Evolutionary conservation across 2,113 vertebrate species (phyloP).

Genomic region (Egretta garzetta): DNA sequence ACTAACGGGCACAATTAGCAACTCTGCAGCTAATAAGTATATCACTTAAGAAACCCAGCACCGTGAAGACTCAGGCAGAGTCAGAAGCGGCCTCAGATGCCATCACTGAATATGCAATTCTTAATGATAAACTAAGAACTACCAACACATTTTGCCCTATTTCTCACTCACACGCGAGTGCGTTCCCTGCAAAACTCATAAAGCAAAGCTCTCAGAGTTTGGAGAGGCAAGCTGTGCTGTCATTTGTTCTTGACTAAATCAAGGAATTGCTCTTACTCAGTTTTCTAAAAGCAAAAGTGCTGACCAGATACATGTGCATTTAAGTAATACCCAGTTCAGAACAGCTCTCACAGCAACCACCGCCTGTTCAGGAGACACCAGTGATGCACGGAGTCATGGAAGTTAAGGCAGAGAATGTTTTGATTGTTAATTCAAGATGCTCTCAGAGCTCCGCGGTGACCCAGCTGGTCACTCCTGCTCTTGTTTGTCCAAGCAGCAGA

Average conservation of each 20-base stretch:
- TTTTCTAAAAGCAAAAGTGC: background rate
- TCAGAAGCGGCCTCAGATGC: background rate
- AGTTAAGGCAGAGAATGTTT: background rate
- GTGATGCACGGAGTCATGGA: background rate
- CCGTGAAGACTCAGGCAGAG: background rate
- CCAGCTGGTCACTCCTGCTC: conserved; percentile 11
- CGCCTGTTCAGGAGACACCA: background rate
- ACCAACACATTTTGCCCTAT: background rate
- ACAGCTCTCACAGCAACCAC: background rate
- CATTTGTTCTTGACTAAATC: background rate
- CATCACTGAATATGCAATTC: background rate
- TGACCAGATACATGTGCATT: background rate
- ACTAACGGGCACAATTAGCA: background rate
- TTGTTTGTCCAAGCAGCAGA: background rate
- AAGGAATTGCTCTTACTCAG: background rate
- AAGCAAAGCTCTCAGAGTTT: background rate
- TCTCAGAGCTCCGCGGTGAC: conserved; percentile 7
- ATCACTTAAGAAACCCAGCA: background rate
- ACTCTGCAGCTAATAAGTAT: background rate
- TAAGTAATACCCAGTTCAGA: background rate
- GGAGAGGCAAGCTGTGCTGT: background rate
- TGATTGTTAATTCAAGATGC: conserved; percentile 24
- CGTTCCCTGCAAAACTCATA: background rate
- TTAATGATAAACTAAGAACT: background rate
- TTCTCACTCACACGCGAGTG: rapidly evolving